Percentiles rank a stretch among this genome's conserved stretches.
Conservation (phyloP, 2,888 invertebrate genomes). For the Syrista parreyssii region DNA sequence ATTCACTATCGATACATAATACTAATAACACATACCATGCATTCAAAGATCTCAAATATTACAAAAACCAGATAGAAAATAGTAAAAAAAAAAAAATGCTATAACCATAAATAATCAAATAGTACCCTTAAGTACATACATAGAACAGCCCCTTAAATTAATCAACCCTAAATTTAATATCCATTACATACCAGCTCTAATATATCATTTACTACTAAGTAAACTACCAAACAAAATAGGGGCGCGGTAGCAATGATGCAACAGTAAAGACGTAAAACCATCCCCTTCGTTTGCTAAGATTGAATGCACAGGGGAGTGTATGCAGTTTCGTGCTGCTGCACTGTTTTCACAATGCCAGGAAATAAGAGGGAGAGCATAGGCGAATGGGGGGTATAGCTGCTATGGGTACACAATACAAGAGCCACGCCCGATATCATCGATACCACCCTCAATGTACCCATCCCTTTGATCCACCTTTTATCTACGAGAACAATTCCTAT, state of each 20-base stretch:
- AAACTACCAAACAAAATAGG: not conserved
- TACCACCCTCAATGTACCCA: conserved; percentile 22
- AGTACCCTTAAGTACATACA: not conserved
- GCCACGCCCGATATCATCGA: conserved; percentile 36
- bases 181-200: not conserved
- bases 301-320: conserved; percentile 9
- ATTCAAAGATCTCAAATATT: not conserved
- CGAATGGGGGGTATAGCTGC: conserved; percentile 9
- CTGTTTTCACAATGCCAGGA: conserved; percentile 20
- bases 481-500: not conserved
- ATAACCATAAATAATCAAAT: not conserved
- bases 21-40: not conserved
- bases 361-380: conserved; percentile 36
- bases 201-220: not conserved
- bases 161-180: not conserved
- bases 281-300: not conserved
- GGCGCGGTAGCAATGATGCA: not conserved
- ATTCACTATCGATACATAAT: not conserved
- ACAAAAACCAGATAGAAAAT: not conserved
- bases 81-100: not conserved
- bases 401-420: conserved; percentile 34
- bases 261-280: not conserved
- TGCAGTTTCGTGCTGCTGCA: conserved; percentile 35
- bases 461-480: conserved; percentile 18
- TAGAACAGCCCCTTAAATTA: not conserved